phyloP scores from a whole-genome alignment of 2,797 vertebrate genomes.

The Bothrops alternatus region DNA sequence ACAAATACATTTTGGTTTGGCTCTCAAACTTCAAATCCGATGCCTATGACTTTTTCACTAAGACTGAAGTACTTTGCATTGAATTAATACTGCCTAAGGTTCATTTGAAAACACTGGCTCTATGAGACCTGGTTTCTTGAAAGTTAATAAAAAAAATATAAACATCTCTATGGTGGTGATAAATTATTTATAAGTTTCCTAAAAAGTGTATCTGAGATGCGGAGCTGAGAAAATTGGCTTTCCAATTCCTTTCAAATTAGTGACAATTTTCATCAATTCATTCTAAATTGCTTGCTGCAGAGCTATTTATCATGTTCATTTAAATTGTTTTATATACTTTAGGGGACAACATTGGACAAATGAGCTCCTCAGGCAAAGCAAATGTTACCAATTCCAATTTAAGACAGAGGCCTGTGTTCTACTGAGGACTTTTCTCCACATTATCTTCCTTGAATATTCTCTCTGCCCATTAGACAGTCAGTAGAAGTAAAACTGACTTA shows the following conservation, averaged over 20 bases:
- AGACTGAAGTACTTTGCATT: background rate
- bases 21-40: background rate
- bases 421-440: background rate
- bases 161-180: background rate
- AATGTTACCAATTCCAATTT: background rate
- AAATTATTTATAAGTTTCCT: background rate
- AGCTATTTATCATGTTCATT: background rate
- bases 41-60: background rate
- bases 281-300: background rate
- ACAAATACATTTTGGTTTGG: background rate
- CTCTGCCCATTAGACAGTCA: background rate
- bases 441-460: background rate
- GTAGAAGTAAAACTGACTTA: background rate
- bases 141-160: background rate
- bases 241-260: conserved; percentile 17
- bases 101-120: background rate
- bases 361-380: background rate
- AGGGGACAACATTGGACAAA: background rate
- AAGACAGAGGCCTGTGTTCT: background rate
- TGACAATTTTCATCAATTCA: background rate
- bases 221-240: background rate
- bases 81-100: background rate
- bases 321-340: background rate
- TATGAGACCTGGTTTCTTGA: background rate
- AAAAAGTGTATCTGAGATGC: background rate